phyloP scores from a whole-genome alignment of 2,888 invertebrate species.

The Serrognathus titanus region DNA sequence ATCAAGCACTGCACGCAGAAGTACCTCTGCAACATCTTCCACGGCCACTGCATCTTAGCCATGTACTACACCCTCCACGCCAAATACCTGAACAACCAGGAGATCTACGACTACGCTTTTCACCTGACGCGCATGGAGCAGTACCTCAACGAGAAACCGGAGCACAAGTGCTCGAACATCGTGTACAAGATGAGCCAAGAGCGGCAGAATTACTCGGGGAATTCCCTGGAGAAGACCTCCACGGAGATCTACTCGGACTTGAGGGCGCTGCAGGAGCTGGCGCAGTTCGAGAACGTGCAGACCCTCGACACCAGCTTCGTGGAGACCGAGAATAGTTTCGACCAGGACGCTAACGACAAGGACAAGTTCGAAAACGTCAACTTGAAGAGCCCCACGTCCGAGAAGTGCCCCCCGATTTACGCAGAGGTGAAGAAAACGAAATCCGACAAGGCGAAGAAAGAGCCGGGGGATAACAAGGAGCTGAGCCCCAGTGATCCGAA shows the following conservation, averaged over 20 bases:
- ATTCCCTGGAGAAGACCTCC: conserved; percentile 41
- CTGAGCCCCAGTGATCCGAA: conserved; percentile 12
- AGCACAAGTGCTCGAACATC: conserved; percentile 47
- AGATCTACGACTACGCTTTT: conserved; percentile 71
- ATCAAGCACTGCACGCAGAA: conserved; percentile 97
- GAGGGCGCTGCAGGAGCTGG: conserved; percentile 41
- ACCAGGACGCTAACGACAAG: conserved; percentile 32
- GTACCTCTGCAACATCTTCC: conserved; percentile 81
- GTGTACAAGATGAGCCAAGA: conserved; percentile 41
- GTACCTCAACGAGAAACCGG: conserved; percentile 51
- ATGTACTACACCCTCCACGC: conserved; percentile 77
- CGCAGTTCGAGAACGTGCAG: conserved; percentile 33
- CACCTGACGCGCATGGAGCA: conserved; percentile 67
- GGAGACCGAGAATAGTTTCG: conserved; percentile 36
- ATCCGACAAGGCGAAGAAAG: conserved; percentile 17
- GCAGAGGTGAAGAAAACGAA: conserved; percentile 43
- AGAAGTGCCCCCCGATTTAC: conserved; percentile 37
- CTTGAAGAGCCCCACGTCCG: conserved; percentile 35
- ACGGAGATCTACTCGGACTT: conserved; percentile 46
- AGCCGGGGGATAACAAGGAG: conserved; percentile 10
- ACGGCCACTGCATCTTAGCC: conserved; percentile 85
- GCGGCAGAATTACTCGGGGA: conserved; percentile 28
- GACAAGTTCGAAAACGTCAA: conserved; percentile 30
- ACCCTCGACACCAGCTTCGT: conserved; percentile 40
- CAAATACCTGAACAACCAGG: conserved; percentile 64